phyloP scores from a whole-genome alignment of 2,797 vertebrate species.

The Octomys mimax region DNA sequence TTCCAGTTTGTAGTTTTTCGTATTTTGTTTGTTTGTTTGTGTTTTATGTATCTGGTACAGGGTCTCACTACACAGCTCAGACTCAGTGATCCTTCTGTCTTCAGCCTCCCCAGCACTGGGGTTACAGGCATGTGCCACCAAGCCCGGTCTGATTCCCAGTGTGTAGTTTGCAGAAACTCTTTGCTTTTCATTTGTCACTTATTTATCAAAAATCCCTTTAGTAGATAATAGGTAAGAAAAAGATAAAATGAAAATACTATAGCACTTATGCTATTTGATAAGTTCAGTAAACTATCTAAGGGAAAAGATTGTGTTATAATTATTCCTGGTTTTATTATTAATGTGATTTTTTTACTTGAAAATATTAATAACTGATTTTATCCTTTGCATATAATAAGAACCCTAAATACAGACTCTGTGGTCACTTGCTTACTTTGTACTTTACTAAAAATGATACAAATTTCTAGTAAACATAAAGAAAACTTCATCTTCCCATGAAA shows the following conservation, averaged over 20 bases:
- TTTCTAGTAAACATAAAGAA: slow-evolving; percentile 26
- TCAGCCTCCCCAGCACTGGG: no score
- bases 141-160: background rate
- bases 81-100: no score
- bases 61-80: no score
- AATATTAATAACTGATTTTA: slow-evolving; percentile 40
- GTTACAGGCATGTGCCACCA: no score
- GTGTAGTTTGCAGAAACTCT: slow-evolving; percentile 26
- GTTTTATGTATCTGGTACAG: no score
- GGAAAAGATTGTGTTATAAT: slow-evolving; percentile 19
- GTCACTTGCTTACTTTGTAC: slow-evolving; percentile 53
- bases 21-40: no score
- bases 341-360: slow-evolving; percentile 1
- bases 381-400: slow-evolving; percentile 19
- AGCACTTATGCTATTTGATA: slow-evolving; percentile 16
- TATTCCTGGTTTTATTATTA: slow-evolving; percentile 33
- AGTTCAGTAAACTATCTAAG: slow-evolving; percentile 26
- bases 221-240: background rate
- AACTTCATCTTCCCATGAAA: background rate
- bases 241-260: slow-evolving; percentile 51
- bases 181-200: background rate
- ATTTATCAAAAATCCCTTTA: slow-evolving; percentile 56
- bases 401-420: slow-evolving; percentile 21
- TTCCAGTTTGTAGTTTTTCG: slow-evolving; percentile 21
- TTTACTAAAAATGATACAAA: slow-evolving; percentile 15